phyloP scores from a whole-genome alignment of 2,113 vertebrate genomes.

The Mola mola region DNA sequence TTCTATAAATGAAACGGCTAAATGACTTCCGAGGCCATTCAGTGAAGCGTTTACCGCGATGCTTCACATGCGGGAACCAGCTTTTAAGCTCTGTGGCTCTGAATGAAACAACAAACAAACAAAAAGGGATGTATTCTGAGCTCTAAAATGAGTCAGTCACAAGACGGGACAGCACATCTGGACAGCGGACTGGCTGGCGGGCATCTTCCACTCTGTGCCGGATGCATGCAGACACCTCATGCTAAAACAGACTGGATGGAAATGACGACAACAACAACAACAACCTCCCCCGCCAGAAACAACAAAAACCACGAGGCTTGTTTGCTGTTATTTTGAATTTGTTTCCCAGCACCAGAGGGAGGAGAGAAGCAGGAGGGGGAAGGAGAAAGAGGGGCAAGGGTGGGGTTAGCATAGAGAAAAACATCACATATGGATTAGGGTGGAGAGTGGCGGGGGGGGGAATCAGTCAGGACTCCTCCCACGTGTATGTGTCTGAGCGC shows the following conservation, averaged over 20 bases:
- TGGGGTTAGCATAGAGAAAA: conserved; percentile 70
- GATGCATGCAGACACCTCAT: conserved; percentile 7
- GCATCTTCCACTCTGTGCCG: conserved; percentile 17
- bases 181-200: conserved; percentile 5
- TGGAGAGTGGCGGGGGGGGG: conserved; percentile 1
- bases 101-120: conserved; percentile 15
- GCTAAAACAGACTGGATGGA: conserved; percentile 2
- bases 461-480: conserved; percentile 57
- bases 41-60: conserved; percentile 1
- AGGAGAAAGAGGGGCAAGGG: conserved; percentile 38
- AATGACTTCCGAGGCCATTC: conserved; percentile 37
- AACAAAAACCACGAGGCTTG: conserved; percentile 71
- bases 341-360: conserved; percentile 38
- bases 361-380: conserved; percentile 37
- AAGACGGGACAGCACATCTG: conserved; percentile 29
- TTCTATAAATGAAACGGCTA: conserved; percentile 66
- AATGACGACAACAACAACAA: conserved; percentile 19
- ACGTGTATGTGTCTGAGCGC: conserved; percentile 26
- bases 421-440: conserved; percentile 71
- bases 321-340: conserved; percentile 70
- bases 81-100: not conserved
- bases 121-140: conserved; percentile 5
- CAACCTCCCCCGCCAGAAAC: conserved; percentile 24
- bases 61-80: conserved; percentile 1
- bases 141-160: not conserved